phyloP scores from a whole-genome alignment of 2,797 vertebrate genomes.

The Manis pentadactyla region DNA sequence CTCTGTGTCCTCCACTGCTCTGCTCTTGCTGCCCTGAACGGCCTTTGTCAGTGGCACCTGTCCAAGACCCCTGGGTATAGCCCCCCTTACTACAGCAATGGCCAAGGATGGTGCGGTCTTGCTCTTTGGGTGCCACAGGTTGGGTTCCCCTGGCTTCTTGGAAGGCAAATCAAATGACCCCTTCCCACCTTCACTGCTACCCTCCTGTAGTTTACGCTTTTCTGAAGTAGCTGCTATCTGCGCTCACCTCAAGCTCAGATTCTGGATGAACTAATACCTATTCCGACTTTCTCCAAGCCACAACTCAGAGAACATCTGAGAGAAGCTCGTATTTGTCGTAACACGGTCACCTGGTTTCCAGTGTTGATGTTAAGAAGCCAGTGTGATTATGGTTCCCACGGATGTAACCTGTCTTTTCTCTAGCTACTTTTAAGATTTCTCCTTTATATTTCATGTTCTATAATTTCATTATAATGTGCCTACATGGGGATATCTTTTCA shows the following conservation, averaged over 20 bases:
- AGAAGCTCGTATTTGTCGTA: neutral
- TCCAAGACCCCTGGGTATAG: neutral
- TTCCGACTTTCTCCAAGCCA: neutral
- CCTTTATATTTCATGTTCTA: neutral
- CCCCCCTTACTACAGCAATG: neutral
- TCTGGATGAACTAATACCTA: neutral
- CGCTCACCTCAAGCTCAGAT: neutral
- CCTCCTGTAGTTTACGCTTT: neutral
- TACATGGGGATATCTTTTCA: neutral
- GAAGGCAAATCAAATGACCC: neutral
- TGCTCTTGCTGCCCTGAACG: neutral
- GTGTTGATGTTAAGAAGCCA: neutral
- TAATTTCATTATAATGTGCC: neutral
- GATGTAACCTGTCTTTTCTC: neutral
- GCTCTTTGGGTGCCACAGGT: neutral
- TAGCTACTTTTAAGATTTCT: neutral
- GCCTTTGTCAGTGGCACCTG: neutral
- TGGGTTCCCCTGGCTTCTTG: neutral
- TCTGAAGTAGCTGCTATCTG: neutral
- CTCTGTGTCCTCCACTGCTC: neutral
- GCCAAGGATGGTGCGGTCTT: neutral
- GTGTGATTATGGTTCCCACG: neutral
- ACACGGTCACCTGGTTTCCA: neutral
- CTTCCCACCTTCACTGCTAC: neutral
- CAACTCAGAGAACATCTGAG: neutral